Base-by-base conservation (phyloP, 2,113 vertebrate genomes). In the Helogale parvula region DNA sequence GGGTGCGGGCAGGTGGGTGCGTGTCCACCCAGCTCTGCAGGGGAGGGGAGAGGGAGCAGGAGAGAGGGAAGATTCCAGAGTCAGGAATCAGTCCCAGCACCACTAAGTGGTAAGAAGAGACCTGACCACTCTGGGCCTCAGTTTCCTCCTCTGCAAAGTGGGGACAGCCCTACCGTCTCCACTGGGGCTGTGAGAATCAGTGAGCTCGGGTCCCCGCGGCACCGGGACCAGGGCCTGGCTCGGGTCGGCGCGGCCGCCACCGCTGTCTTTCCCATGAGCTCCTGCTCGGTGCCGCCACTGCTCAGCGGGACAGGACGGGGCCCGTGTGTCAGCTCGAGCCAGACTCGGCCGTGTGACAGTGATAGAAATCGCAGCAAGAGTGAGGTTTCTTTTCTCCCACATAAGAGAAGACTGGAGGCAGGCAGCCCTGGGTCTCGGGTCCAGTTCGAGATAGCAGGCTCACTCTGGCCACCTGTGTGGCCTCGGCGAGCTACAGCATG, bases 231-330 rank as follows among this genome's bases (percentile, higher is more conserved):
- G n/a, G 50, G 3, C 38, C 91, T 10, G 7, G 21, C 27, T 4
- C 21, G 19, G 27, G 31, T 7, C 1, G 8, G 14, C 38, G 0
- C 25, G 16, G 3, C 19, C 12, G 8, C 0, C 3, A 15, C 12
- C 1, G 1, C 19, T 25, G 0, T 6, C 1, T 1, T 0, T 19
- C 4, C 3, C 54, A 0, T 7, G 86, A 45, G 41, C 38, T 4
- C 45, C 65, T 10, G 35, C 66, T 1, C 0, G 2, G 13, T 33
- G 29, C 81, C 3, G 12, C 1, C 52, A 3, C 57, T 5, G 0
- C 5, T 23, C n/a, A 7, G 23, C n/a, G n/a, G 52, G 31, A 7
- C 41, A n/a, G 52, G 31, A 7, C 47, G 27, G 25, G 72, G 60
- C 60, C 23, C 4, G 45, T 19, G 45, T 65, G 54, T 57, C 21